Base-by-base conservation (phyloP, 1,140 invertebrate species). In the Trachymyrmex septentrionalis region DNA sequence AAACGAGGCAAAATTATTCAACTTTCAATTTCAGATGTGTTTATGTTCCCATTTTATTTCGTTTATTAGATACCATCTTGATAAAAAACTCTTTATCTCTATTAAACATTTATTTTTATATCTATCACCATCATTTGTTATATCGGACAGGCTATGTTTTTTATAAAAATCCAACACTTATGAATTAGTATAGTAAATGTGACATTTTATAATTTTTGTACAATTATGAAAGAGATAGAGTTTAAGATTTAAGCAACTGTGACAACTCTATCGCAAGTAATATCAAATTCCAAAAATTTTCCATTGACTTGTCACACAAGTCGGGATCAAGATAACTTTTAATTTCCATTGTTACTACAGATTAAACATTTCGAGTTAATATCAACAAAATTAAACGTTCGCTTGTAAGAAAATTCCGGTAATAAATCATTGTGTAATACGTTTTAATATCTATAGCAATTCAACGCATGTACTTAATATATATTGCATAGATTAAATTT, bases 221-320 rank as follows among this genome's bases (percentile, higher is more conserved):
- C 38, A 44, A 44, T 44, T 3, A 44, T 44, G 38, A 44, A 7
- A 44, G 9, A 27, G 50, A 55, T 21, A 44, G 16, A 66, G 10
- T 66, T 66, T 66, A 30, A 44, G 12, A 50, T 61, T 10, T 30
- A 6, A 24, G 3, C 44, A 38, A 63, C 14, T 38, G 38, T 66
- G 24, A 57, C 24, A 53, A 64, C 7, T 34, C 6, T 24, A 21
- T 3, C 16, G 24, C 7, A 38, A n/a, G 24, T 66, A 59, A 44
- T 44, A 53, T 24, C 16, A 73, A 84, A 67, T 80, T 14, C 48
- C n/a, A 4, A 55, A 80, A 80, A 84, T 84, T 48, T 82, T 84
- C 80, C 55, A 61, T 63, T n/a, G n/a, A 61, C 69, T 84, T 61
- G 21, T 73, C 55, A 53, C 21, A 50, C 24, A 63, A 66, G 3